Evolutionary conservation across 1,140 invertebrate genomes (phyloP).

Genomic region (Drosophila orosa): DNA sequence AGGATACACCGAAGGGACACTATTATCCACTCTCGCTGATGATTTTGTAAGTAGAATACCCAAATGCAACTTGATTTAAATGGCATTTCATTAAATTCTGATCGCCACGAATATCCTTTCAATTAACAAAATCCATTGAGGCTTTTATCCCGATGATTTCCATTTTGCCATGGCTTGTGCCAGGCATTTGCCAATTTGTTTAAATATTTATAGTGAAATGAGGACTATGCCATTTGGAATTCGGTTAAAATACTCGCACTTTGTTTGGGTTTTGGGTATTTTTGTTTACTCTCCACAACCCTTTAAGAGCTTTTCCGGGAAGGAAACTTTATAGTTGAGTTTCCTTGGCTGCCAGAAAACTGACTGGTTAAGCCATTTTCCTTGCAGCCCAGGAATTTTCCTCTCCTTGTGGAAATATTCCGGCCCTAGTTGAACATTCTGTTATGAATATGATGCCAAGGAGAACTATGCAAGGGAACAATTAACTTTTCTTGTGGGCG

Average conservation of each 20-base stretch:
- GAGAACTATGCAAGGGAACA: constrained; percentile 60
- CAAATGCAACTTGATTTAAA: constrained; percentile 3
- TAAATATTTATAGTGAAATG: constrained; percentile 48
- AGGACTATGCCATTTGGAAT: constrained; percentile 35
- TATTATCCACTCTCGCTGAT: not conserved
- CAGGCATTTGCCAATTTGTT: constrained; percentile 40
- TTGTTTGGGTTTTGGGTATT: constrained; percentile 24
- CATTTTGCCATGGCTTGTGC: constrained; percentile 14
- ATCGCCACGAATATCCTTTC: not conserved
- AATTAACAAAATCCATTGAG: constrained; percentile 18
- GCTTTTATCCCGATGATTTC: constrained; percentile 23
- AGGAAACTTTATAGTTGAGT: constrained; percentile 26
- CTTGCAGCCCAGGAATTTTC: constrained; percentile 33
- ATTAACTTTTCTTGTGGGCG: constrained; percentile 51
- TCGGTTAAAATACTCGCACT: constrained; percentile 33
- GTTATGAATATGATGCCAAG: constrained; percentile 70
- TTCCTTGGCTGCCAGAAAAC: constrained; percentile 27
- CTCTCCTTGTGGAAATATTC: constrained; percentile 26
- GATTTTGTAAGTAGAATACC: not conserved
- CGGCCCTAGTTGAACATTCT: constrained; percentile 39
- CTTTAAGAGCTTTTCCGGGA: not conserved
- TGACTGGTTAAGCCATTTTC: constrained; percentile 33
- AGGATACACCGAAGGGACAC: not conserved
- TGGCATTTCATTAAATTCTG: constrained; percentile 13
- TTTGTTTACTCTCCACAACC: constrained; percentile 5